These are phyloP conservation scores for Cephus pulcher DNA, from an alignment of 2,888 invertebrate species.

Conservation along the genomic window DNA sequence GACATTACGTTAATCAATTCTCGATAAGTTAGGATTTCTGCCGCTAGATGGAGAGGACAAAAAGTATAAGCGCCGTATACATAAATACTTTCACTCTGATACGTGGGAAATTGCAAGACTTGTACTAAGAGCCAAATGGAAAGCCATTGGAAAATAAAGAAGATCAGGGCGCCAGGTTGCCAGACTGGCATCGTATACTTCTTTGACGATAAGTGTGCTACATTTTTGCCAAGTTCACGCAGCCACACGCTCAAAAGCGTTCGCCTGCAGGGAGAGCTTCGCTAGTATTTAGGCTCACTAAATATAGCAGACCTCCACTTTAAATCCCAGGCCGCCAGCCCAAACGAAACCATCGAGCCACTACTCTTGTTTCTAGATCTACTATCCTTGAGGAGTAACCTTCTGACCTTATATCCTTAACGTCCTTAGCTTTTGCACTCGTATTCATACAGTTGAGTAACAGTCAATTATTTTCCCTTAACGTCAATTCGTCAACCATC, in stretches of 20 bases:
- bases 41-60: neutral
- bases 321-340: slow-evolving; percentile 49
- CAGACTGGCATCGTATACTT: neutral
- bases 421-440: neutral
- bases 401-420: neutral
- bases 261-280: slow-evolving; percentile 27
- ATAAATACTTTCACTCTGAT: neutral
- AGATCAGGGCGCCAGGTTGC: neutral
- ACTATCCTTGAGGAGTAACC: neutral
- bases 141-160: neutral
- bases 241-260: neutral
- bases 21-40: neutral
- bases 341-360: neutral
- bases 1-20: neutral
- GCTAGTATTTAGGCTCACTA: slow-evolving; percentile 58
- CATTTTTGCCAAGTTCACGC: slow-evolving; percentile 8
- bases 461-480: neutral
- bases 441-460: neutral
- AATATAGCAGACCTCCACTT: slow-evolving; percentile 60
- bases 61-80: neutral
- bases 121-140: neutral
- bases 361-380: neutral
- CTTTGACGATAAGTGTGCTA: neutral
- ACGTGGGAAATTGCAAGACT: neutral
- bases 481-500: neutral